Base-by-base conservation (phyloP, 1,140 invertebrate genomes). In the Ylistrum balloti region DNA sequence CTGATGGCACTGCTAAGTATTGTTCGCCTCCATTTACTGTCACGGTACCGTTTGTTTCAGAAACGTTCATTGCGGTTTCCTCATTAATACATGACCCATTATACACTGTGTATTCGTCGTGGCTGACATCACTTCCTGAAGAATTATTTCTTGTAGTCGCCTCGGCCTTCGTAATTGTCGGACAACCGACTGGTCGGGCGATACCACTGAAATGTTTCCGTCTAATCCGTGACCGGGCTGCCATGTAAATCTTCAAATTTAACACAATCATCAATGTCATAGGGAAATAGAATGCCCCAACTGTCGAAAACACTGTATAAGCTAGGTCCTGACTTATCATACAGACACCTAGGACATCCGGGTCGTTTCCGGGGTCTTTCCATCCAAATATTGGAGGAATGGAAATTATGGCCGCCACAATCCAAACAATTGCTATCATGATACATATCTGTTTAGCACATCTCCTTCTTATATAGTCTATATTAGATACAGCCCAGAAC, bases 401-500 rank as follows among this genome's bases (percentile, higher is more conserved):
- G 91, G 98, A 99, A 22, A 99, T 98, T 5, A 98, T 95, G 93
- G 98, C 97, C 28, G 98, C 97, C 0, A 98, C 97, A 7, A 97
- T 95, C 99, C 99, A 99, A 17, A 99, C 98, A 20, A 98, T 96
- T 45, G 98, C 97, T 88, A 99, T 99, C 98, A 99, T 98, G n/a
- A 97, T 97, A 92, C 98, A 97, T 93, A 99, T 99, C 92, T 97
- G 97, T 88, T 94, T 93, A 87, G 98, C 97, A 94, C 98, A 98
- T 93, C 99, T 97, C 86, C 98, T 98, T 96, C 98, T 98, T 94
- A 99, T 98, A 97, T 99, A 99, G 97, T 99, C 98, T 89, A 99
- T 98, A 96, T 99, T 97, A 86, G 98, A 99, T 93, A 99, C 98
- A 89, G 98, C 98, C 98, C 98, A 99, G 96, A 99, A 99, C 95